Base-by-base conservation (phyloP, 2,888 invertebrate species). In the Epinotia nisella region DNA sequence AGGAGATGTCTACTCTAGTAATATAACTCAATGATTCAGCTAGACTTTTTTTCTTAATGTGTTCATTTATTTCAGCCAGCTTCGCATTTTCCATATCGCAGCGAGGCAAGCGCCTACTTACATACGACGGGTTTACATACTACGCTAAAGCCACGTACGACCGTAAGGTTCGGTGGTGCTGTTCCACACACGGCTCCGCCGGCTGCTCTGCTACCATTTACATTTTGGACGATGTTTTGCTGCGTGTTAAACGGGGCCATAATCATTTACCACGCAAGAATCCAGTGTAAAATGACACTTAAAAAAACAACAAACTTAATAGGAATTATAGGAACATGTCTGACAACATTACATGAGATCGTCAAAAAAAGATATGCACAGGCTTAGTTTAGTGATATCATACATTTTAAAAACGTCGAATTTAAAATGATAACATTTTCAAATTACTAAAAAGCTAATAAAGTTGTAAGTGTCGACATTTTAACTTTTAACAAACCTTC, bases 121-220 rank as follows among this genome's bases (percentile, higher is more conserved):
- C 17, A 21, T 59, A 29, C 58, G 35, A 59, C 3, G 58, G 67
- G 5, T 68, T 17, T 15, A 68, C 58, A 1, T 68, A 58, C 29
- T 68, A 68, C 17, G 24, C 49, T 2, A 58, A 49, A 49, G 24
- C 67, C 1, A 24, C 29, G 15, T 41, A 41, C n/a, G n/a, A 39
- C 7, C 21, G 41, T 0, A 66, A 66, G 39, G 66, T 66, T 9
- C 55, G 66, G 5, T 66, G 66, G 66, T 66, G 55, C 13, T 66
- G 66, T n/a, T 66, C 66, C 7, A 66, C 66, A 9, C 53, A 66
- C 11, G 55, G 66, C 9, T 55, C 55, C 39, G 21, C 24, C 10
- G 66, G 66, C 0, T 66, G 66, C 15, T 41, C 21, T 2, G 66
- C 66, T 7, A 55, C 55, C 2, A n/a, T 66, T 15, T 66, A 66